These are phyloP conservation scores for Todus mexicanus DNA, from an alignment of 2,797 vertebrate species.

Conservation along the genomic window DNA sequence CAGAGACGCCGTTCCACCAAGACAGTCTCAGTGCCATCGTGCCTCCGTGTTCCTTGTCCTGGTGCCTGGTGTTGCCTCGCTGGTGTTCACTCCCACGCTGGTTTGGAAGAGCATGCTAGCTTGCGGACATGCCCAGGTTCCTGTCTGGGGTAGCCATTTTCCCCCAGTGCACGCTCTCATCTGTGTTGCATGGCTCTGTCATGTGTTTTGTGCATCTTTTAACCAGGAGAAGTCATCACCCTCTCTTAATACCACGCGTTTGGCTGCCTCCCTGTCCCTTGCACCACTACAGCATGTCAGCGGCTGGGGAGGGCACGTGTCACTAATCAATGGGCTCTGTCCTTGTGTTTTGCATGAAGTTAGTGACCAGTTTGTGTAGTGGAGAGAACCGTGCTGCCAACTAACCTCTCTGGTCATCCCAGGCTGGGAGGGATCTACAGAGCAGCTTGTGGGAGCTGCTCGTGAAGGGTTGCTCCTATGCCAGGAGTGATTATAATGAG, in stretches of 20 bases:
- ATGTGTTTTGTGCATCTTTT: neutral
- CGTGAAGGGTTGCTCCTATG: neutral
- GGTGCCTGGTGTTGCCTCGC: neutral
- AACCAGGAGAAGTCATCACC: neutral
- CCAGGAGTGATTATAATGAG: neutral
- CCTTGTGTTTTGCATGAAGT: slow-evolving; percentile 56
- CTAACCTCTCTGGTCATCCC: neutral
- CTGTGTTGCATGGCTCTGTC: slow-evolving; percentile 67
- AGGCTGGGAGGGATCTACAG: neutral
- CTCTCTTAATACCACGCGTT: neutral
- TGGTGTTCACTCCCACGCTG: neutral
- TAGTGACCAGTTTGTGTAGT: neutral
- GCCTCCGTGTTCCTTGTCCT: neutral
- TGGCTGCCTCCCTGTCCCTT: neutral
- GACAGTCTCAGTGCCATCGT: neutral
- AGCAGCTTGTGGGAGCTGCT: neutral
- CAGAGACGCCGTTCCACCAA: slow-evolving; percentile 37
- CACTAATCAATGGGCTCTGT: neutral
- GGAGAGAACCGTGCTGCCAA: neutral
- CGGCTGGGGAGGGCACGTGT: neutral
- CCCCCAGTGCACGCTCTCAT: neutral
- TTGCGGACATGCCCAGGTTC: neutral
- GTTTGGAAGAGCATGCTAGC: slow-evolving; percentile 46
- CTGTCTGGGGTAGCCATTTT: neutral
- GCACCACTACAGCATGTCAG: neutral